Conservation (phyloP, 2,113 vertebrate genomes). For the Corvus moneduloides region DNA sequence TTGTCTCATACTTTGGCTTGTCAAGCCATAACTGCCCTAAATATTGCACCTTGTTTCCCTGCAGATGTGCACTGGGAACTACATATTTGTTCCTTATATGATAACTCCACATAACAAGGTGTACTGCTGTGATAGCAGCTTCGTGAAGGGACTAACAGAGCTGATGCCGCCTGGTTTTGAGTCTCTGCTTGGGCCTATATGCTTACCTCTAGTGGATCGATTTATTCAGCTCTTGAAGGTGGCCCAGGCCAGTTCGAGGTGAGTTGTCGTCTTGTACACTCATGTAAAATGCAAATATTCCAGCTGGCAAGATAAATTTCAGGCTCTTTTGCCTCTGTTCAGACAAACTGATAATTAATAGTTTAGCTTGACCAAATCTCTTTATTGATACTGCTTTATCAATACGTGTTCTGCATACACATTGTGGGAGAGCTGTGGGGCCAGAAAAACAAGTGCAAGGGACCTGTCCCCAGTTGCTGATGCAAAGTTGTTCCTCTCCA, state of each 20-base stretch:
- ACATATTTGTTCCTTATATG: constrained; percentile 96
- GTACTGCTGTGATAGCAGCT: constrained; percentile 94
- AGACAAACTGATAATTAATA: background rate
- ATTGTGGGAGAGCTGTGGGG: background rate
- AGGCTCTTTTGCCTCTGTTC: background rate
- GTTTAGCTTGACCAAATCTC: background rate
- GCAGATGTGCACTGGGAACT: constrained; percentile 95
- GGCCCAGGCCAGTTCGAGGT: constrained; percentile 91
- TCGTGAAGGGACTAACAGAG: constrained; percentile 94
- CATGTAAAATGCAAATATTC: background rate
- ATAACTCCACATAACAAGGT: constrained; percentile 96
- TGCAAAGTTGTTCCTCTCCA: constrained; percentile 54
- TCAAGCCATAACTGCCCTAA: background rate
- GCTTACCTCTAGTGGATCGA: constrained; percentile 92
- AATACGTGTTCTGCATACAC: background rate
- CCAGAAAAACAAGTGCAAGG: background rate
- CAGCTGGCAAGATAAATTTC: background rate
- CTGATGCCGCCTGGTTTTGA: constrained; percentile 97
- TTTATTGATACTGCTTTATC: background rate
- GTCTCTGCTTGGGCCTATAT: constrained; percentile 93
- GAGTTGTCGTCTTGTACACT: constrained; percentile 36
- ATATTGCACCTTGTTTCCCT: background rate
- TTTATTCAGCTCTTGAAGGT: constrained; percentile 91
- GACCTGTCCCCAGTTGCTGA: background rate
- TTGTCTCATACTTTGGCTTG: background rate